Conservation (phyloP, 2,888 invertebrate genomes). For the Diploptera punctata region DNA sequence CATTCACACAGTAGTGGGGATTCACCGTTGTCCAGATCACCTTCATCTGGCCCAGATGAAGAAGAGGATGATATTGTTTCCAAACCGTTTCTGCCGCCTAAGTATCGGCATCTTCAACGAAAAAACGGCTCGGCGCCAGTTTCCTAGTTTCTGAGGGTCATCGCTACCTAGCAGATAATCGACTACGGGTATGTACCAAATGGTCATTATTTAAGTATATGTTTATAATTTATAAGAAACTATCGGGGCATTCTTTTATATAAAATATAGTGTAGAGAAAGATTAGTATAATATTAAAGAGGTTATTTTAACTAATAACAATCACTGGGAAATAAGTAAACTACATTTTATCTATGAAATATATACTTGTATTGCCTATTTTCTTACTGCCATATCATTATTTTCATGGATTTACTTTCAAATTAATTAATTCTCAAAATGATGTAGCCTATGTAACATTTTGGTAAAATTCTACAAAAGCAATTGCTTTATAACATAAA, state of each 20-base stretch:
- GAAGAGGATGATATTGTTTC: conserved; percentile 58
- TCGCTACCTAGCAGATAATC: conserved; percentile 2
- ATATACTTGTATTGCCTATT: too few species aligned
- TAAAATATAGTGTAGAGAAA: conserved; percentile 5
- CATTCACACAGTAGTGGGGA: conserved; percentile 59
- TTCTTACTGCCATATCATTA: too few species aligned
- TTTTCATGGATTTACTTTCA: too few species aligned
- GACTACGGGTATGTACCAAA: conserved; percentile 43
- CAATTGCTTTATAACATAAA: too few species aligned
- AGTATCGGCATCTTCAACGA: conserved; percentile 39
- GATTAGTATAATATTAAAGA: background rate
- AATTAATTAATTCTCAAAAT: too few species aligned
- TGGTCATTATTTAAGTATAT: too few species aligned
- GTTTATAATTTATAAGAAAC: conserved; percentile 33
- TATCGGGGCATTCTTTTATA: conserved; percentile 18
- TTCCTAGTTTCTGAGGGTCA: conserved; percentile 34
- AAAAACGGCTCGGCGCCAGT: conserved; percentile 34
- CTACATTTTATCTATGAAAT: too few species aligned
- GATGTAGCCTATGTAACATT: too few species aligned
- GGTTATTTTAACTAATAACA: background rate
- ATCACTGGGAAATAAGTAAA: too few species aligned
- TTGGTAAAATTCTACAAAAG: too few species aligned
- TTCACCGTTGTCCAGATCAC: conserved; percentile 54
- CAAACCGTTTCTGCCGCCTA: conserved; percentile 56
- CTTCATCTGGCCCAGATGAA: conserved; percentile 57